Percentiles rank a stretch among this genome's conserved stretches.
Conservation (phyloP, 2,797 vertebrate genomes). For the Dipus sagitta region DNA sequence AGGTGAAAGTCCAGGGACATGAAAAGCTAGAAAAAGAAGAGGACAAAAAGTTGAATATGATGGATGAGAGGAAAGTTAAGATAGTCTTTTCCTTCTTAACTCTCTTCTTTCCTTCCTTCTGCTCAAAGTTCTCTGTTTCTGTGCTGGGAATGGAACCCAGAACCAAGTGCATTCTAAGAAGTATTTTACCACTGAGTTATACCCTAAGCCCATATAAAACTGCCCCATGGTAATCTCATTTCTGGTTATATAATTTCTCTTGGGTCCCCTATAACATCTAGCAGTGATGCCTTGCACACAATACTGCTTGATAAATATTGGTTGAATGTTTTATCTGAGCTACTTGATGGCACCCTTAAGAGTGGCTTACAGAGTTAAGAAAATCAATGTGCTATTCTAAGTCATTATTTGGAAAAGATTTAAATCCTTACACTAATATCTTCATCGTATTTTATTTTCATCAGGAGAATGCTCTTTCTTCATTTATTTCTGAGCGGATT, state of each 20-base stretch:
- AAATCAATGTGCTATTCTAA: slow-evolving; percentile 48
- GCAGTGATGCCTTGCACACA: neutral
- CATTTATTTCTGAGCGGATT: slow-evolving; percentile 30
- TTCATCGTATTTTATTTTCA: slow-evolving; percentile 27
- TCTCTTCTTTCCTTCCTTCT: neutral
- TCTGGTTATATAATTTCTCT: neutral
- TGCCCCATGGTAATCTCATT: slow-evolving; percentile 7
- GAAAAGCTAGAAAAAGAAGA: neutral
- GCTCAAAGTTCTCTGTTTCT: neutral
- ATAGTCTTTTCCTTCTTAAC: neutral
- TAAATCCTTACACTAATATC: neutral
- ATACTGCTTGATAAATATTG: slow-evolving; percentile 47
- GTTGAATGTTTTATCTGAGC: slow-evolving; percentile 51
- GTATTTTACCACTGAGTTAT: neutral
- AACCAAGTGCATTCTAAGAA: neutral
- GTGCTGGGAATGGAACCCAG: neutral
- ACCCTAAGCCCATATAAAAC: neutral
- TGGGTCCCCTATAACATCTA: neutral
- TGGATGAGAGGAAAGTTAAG: neutral
- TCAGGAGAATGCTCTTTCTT: neutral
- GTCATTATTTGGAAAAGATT: slow-evolving; percentile 55
- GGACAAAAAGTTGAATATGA: neutral
- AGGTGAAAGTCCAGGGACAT: neutral
- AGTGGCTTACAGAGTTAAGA: slow-evolving; percentile 40
- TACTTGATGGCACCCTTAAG: slow-evolving; percentile 54